Percentiles rank a stretch among this genome's conserved stretches.
These are phyloP conservation scores for Gnathonemus echidnorhynchus DNA, from an alignment of 2,113 vertebrate genomes.

Conservation along the genomic window DNA sequence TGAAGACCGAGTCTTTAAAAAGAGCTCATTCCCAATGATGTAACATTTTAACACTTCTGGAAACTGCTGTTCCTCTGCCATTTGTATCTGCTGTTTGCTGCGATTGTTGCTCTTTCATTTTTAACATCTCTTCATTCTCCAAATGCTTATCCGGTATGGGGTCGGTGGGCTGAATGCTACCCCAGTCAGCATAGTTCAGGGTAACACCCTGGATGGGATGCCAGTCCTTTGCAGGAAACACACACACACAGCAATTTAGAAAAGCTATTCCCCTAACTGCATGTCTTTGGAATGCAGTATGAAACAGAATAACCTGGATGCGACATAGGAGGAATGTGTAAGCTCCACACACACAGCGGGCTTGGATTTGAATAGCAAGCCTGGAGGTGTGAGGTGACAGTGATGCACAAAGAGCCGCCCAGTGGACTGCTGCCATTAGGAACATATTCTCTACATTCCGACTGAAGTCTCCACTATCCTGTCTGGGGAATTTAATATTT, in stretches of 20 bases:
- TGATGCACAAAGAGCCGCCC: background rate
- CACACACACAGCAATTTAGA: background rate
- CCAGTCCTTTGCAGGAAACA: background rate
- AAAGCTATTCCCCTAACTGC: background rate
- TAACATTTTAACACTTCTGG: background rate
- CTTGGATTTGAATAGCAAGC: background rate
- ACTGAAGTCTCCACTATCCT: background rate
- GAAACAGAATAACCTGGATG: background rate
- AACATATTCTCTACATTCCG: background rate
- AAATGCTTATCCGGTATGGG: background rate
- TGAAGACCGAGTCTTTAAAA: background rate
- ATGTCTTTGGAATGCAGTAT: background rate
- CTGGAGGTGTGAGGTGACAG: background rate
- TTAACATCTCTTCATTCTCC: background rate
- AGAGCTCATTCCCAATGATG: background rate
- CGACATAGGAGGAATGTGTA: background rate
- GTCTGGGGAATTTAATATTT: background rate
- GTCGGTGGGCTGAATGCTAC: background rate
- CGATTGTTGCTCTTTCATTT: background rate
- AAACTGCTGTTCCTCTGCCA: background rate
- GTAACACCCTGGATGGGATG: background rate
- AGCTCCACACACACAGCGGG: background rate
- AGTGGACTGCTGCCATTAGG: background rate
- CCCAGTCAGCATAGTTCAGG: background rate
- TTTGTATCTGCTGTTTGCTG: background rate